Percentiles rank a stretch among this genome's conserved stretches.
These are phyloP conservation scores for Cactoblastis cactorum DNA, from an alignment of 2,888 invertebrate species.

Conservation along the genomic window DNA sequence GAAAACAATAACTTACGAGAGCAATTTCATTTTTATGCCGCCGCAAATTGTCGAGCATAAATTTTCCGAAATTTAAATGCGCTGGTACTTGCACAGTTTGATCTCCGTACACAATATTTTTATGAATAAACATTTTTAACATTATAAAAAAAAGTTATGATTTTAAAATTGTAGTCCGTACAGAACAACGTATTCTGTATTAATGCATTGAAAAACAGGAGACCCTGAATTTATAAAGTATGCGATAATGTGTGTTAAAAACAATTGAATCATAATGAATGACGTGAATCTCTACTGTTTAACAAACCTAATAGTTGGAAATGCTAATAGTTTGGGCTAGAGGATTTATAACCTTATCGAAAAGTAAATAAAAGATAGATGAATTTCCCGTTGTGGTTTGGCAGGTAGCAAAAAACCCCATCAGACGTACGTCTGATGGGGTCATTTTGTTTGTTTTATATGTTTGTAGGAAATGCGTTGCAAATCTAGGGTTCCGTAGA, in stretches of 20 bases:
- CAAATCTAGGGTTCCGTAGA: no score
- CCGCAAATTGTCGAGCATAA: slow-evolving; percentile 43
- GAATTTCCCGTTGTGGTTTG: background rate
- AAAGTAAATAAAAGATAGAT: background rate
- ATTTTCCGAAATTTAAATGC: slow-evolving; percentile 60
- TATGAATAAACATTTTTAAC: slow-evolving; percentile 34
- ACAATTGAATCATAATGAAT: background rate
- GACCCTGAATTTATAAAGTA: background rate
- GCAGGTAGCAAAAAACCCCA: no score
- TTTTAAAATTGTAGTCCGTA: background rate
- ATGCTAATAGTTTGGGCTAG: background rate
- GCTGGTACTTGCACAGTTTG: slow-evolving; percentile 48
- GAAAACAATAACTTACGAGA: slow-evolving; percentile 46
- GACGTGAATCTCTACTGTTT: background rate
- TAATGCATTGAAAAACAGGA: background rate
- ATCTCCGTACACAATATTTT: slow-evolving; percentile 43
- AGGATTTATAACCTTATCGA: background rate
- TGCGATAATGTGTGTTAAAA: background rate
- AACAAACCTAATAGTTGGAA: background rate
- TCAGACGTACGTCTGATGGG: no score
- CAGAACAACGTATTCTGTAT: background rate
- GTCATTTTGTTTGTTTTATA: no score
- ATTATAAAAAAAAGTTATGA: background rate
- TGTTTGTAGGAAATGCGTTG: no score
- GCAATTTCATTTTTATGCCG: slow-evolving; percentile 38